A percentile compares a stretch with the other conserved stretches of the same genome.
Evolutionary conservation across 1,140 invertebrate genomes (phyloP).

Genomic region (Zaprionus tsacasi): DNA sequence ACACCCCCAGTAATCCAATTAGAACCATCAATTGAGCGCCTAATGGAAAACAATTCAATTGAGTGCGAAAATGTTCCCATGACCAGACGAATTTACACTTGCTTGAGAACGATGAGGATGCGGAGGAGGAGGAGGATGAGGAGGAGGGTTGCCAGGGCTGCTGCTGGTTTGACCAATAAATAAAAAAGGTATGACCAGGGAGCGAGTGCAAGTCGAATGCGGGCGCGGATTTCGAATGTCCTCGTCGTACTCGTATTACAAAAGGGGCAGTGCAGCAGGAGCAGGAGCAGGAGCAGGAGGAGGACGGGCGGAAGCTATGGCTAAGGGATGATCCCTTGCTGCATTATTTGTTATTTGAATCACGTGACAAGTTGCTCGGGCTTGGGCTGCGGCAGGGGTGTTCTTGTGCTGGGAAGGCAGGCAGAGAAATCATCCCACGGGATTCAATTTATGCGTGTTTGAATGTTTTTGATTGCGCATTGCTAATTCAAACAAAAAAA

Average conservation of each 20-base stretch:
- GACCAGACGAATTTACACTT: slow-evolving; percentile 73
- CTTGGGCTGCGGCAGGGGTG: slow-evolving; percentile 11
- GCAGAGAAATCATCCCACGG: slow-evolving; percentile 77
- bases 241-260: slow-evolving; percentile 40
- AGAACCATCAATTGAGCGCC: slow-evolving; percentile 55
- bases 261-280: not conserved
- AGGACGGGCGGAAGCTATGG: slow-evolving; percentile 7
- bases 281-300: not conserved
- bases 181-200: slow-evolving; percentile 54
- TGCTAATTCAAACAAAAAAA: slow-evolving; percentile 77
- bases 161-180: slow-evolving; percentile 60
- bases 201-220: slow-evolving; percentile 33
- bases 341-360: slow-evolving; percentile 79
- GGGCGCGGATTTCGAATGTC: slow-evolving; percentile 33
- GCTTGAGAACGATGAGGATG: slow-evolving; percentile 55
- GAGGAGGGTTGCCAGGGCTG: too few species aligned
- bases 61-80: slow-evolving; percentile 68
- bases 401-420: slow-evolving; percentile 56
- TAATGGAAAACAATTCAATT: slow-evolving; percentile 63
- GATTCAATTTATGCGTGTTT: slow-evolving; percentile 83
- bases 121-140: slow-evolving; percentile 5
- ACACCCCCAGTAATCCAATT: slow-evolving; percentile 39
- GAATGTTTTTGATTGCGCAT: slow-evolving; percentile 81
- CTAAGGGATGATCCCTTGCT: slow-evolving; percentile 72
- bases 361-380: slow-evolving; percentile 75